Conservation (phyloP, 2,797 vertebrate species). For the Chelon auratus region DNA sequence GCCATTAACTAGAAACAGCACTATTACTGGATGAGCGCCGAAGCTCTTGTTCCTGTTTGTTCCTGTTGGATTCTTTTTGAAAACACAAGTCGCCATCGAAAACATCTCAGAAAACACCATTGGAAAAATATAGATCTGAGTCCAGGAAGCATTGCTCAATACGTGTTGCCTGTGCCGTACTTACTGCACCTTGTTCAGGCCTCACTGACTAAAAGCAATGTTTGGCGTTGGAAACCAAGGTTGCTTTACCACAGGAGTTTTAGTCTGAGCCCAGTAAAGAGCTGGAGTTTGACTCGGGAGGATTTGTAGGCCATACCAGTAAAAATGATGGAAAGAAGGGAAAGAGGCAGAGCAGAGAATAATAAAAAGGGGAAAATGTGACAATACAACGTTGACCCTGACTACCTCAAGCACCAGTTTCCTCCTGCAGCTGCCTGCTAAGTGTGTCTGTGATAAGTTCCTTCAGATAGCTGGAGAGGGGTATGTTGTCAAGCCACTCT, state of each 20-base stretch:
- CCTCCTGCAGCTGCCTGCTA: conserved; percentile 36
- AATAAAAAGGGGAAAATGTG: conserved; percentile 10
- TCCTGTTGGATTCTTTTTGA: conserved; percentile 60
- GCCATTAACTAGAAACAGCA: conserved; percentile 55
- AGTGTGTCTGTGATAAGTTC: conserved; percentile 60
- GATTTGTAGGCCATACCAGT: conserved; percentile 34
- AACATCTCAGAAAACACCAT: conserved; percentile 29
- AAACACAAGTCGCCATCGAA: conserved; percentile 43
- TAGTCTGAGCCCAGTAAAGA: conserved; percentile 43
- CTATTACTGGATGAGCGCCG: conserved; percentile 39
- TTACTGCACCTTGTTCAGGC: conserved; percentile 53
- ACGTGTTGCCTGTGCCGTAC: conserved; percentile 35
- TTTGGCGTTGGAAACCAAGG: conserved; percentile 47
- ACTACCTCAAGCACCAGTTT: conserved; percentile 1
- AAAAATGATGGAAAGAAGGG: conserved; percentile 22
- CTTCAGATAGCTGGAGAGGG: conserved; percentile 51
- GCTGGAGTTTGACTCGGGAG: conserved; percentile 31
- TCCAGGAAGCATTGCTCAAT: conserved; percentile 66
- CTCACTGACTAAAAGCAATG: conserved; percentile 53
- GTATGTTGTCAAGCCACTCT: conserved; percentile 56
- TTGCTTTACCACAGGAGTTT: conserved; percentile 45
- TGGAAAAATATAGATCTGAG: conserved; percentile 61
- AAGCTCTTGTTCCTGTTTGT: conserved; percentile 48
- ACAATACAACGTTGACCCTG: neutral
- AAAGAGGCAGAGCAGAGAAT: conserved; percentile 11